Base-by-base conservation (phyloP, 2,113 vertebrate genomes). In the Elgaria multicarinata region DNA sequence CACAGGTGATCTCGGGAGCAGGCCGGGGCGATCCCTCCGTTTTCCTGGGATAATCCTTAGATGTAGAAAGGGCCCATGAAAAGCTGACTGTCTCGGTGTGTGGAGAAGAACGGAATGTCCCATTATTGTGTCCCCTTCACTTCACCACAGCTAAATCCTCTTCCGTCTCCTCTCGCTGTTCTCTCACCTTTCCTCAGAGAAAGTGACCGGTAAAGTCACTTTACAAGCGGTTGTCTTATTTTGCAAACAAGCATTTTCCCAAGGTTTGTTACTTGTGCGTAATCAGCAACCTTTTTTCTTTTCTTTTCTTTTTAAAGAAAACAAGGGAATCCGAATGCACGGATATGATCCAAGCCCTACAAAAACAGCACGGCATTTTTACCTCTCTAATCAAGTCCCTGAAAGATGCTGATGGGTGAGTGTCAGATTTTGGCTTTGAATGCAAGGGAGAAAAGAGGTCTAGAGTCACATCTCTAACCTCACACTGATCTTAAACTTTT, bases 331-430 rank as follows among this genome's bases (percentile, higher is more conserved):
- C 97, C 84, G 98, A 98, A 85, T 98, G 98, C 42, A 95, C 97
- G 50, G 97, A 97, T 83, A 94, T 99, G 88, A 97, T 98, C 72
- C 96, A 96, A 91, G 97, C 97, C 28, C 95, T 99, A 85, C 98
- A 97, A 95, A 97, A 97, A 24, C 98, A 99, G 58, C 98, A 97
- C 62, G 97, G 98, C 96, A 97, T 98, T 84, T 99, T 98, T 94
- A 96, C 97, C 42, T 97, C 94, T 1, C 96, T 99, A 69, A 97
- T 98, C 81, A 97, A 98, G 80, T 97, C 98, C 18, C 97, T 99
- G 71, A 98, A 98, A 93, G 98, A 98, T 88, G 97, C 98, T 0
- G 97, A 98, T 93, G 98, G 98, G 99, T 99, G 92, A 92, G 95
- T 89, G 10, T 24, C 74, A 6, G 42, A 26, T 53, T 82, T 81